These are phyloP conservation scores for Apoda limacodes DNA, from an alignment of 2,888 invertebrate species.

Conservation along the genomic window DNA sequence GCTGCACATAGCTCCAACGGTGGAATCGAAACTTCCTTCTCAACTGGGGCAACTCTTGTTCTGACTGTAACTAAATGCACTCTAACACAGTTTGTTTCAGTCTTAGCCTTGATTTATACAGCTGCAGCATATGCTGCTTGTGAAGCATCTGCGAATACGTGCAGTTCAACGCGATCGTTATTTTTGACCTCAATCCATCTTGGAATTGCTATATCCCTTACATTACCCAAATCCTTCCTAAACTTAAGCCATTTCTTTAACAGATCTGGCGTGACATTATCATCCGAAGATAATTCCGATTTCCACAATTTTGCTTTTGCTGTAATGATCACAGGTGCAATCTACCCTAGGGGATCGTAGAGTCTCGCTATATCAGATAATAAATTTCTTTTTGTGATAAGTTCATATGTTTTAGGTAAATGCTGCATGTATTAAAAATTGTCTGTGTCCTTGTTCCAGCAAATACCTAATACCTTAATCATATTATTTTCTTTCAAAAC, in stretches of 20 bases:
- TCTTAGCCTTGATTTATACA: constrained; percentile 14
- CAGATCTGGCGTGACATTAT: constrained; percentile 9
- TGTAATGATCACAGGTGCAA: constrained; percentile 17
- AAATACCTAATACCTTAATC: too few relatives aligned
- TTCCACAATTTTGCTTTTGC: constrained; percentile 21
- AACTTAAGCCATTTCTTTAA: constrained; percentile 12
- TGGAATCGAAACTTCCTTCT: constrained; percentile 18
- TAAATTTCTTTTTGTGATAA: constrained; percentile 19
- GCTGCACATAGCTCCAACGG: constrained; percentile 20
- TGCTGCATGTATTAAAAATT: too few relatives aligned
- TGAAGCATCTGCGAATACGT: constrained; percentile 19
- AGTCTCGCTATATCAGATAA: constrained; percentile 21
- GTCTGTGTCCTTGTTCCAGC: too few relatives aligned
- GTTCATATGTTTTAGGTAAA: constrained; percentile 9
- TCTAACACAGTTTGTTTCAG: not conserved
- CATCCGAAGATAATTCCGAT: constrained; percentile 16
- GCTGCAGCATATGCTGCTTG: constrained; percentile 16
- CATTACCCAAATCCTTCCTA: constrained; percentile 5
- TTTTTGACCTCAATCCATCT: constrained; percentile 11
- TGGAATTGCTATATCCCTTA: constrained; percentile 13
- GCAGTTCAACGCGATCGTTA: constrained; percentile 10
- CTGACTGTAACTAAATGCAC: constrained; percentile 16
- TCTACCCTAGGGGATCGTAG: constrained; percentile 24
- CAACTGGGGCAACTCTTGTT: constrained; percentile 18
- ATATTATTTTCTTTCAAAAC: too few relatives aligned